Conservation (phyloP, 2,113 vertebrate species). For the Xiphias gladius region DNA sequence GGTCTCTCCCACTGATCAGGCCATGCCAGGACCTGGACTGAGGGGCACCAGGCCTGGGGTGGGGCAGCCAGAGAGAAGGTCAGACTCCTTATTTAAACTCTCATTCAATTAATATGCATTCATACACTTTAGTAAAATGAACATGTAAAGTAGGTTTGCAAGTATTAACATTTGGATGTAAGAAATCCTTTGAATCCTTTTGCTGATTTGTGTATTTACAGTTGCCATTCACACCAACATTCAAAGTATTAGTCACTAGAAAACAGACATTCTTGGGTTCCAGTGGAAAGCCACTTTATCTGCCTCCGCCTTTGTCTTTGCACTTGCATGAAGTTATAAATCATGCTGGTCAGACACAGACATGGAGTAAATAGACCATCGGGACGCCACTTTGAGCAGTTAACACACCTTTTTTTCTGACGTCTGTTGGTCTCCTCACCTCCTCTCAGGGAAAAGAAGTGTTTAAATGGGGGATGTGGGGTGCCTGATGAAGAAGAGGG, state of each 20-base stretch:
- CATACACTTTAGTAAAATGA: not conserved
- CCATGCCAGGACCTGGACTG: slow-evolving; percentile 71
- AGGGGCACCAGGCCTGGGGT: slow-evolving; percentile 73
- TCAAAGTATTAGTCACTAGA: slow-evolving; percentile 34
- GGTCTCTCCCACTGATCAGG: slow-evolving; percentile 70
- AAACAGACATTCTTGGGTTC: slow-evolving; percentile 8
- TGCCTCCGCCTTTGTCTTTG: slow-evolving; percentile 13
- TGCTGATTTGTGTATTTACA: not conserved
- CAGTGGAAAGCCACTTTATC: slow-evolving; percentile 33
- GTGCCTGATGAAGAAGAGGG: slow-evolving; percentile 91
- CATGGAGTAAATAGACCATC: slow-evolving; percentile 5
- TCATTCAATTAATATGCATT: not conserved
- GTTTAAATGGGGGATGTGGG: slow-evolving; percentile 93
- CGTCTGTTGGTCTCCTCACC: slow-evolving; percentile 22
- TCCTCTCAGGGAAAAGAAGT: slow-evolving; percentile 86
- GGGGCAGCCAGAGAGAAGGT: slow-evolving; percentile 76
- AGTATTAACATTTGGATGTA: not conserved
- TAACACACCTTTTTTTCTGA: slow-evolving; percentile 27
- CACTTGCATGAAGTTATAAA: slow-evolving; percentile 31
- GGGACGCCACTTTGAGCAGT: slow-evolving; percentile 15
- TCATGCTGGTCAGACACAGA: slow-evolving; percentile 26
- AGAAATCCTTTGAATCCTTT: not conserved
- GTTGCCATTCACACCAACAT: slow-evolving; percentile 26
- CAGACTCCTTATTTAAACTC: not conserved
- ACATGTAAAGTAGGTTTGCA: not conserved